A percentile compares a stretch with the other conserved stretches of the same genome.
phyloP scores from a whole-genome alignment of 2,797 vertebrate species.

The Neopelma chrysocephalum region DNA sequence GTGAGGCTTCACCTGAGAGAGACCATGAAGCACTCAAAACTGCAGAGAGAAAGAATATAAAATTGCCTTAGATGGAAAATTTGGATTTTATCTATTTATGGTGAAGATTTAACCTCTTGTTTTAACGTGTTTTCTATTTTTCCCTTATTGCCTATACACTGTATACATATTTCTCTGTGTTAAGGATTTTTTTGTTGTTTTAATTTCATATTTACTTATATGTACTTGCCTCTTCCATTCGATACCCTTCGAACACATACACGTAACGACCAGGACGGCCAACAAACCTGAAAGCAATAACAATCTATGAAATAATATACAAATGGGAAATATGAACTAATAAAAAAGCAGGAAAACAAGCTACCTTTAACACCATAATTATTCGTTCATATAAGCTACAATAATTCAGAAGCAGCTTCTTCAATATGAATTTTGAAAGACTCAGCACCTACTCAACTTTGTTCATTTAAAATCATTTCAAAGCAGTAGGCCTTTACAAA shows the following conservation, averaged over 20 bases:
- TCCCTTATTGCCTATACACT: not conserved
- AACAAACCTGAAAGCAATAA: slow-evolving; percentile 83
- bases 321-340: not conserved
- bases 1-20: not conserved
- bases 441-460: rapidly evolving
- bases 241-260: slow-evolving; percentile 90
- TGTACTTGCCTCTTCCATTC: slow-evolving; percentile 91
- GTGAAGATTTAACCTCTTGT: not conserved
- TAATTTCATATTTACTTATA: slow-evolving; percentile 11
- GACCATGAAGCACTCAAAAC: not conserved
- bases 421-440: not conserved
- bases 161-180: not conserved
- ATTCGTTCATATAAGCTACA: not conserved
- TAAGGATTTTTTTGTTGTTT: not conserved
- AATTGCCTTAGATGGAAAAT: not conserved
- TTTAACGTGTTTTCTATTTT: not conserved
- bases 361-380: not conserved
- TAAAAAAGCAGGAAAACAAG: not conserved
- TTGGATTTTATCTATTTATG: not conserved
- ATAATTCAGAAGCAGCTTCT: not conserved
- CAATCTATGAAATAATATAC: not conserved
- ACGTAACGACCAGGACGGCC: slow-evolving; percentile 93
- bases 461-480: not conserved
- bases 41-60: not conserved
- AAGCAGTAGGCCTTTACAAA: not conserved